Evolutionary conservation across 2,888 invertebrate genomes (phyloP), one percentile per base, ranked within the genome.

Genomic region (Digitonthophagus gazella): DNA sequence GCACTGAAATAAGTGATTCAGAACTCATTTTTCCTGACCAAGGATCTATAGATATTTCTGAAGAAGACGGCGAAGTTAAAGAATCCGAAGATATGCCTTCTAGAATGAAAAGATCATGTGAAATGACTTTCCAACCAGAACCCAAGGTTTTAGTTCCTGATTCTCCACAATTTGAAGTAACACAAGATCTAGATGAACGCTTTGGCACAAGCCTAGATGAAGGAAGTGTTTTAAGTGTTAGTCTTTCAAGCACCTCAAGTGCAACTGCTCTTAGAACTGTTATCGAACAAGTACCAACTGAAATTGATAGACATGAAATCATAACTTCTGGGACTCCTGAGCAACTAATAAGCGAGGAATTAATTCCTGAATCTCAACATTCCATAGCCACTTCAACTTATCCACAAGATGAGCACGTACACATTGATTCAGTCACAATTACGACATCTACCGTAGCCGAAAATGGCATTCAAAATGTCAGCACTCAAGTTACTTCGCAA

Each of bases 91-190:
- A 88, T 66, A 83, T 87, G n/a, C 86, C 88, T 19, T 89, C 89
- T 6, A 85, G 85, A 79, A 95, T 95, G 95, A 95, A 95, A 80
- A 86, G 95, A 70, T 95, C 95, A 0, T 91, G 93, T 75, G 95
- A 95, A 85, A 95, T 95, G 95, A 91, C 93, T 70, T 95, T 95
- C 79, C 90, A 89, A 75, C 92, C 92, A 2, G 86, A 86, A 71
- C 81, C 84, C 2, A 86, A 86, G 76, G 77, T 78, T 18, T 72
- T 81, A 56, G 80, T 80, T 71, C 74, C 79, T 14, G 80, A 87
- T 74, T 87, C 88, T 8, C 87, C 87, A 68, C 82, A 78, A 71
- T 77, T 83, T 4, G 79, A 85, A 8, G 83, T 83, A 75, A 77
- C 80, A 72, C 76, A 77, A 66, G 85, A 85, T 69, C 74, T 79